phyloP scores from a whole-genome alignment of 2,113 vertebrate genomes.

The Ploceus nigricollis region DNA sequence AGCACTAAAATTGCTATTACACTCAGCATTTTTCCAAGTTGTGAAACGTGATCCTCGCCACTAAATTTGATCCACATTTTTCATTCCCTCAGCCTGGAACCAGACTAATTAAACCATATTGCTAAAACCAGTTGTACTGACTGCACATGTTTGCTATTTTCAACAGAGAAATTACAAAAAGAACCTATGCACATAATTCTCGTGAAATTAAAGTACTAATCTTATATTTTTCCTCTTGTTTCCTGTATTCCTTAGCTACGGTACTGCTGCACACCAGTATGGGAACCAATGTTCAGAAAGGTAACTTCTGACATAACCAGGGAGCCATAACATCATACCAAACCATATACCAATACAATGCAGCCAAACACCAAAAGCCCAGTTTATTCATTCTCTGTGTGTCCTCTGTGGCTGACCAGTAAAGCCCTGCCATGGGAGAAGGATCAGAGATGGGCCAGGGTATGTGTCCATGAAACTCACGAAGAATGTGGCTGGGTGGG shows the following conservation, averaged over 20 bases:
- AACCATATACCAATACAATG: neutral
- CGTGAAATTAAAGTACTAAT: neutral
- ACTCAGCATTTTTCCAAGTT: neutral
- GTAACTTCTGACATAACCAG: neutral
- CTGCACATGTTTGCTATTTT: neutral
- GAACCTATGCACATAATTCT: neutral
- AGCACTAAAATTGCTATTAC: neutral
- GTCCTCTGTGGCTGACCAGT: neutral
- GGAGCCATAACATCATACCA: neutral
- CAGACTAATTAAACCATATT: neutral
- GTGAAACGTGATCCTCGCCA: neutral
- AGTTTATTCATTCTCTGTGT: neutral
- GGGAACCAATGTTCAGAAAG: neutral
- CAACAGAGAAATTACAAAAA: neutral
- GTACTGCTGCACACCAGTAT: neutral
- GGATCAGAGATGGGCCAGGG: neutral
- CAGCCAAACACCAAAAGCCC: neutral
- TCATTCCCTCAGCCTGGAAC: neutral
- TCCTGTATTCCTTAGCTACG: neutral
- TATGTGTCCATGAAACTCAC: neutral
- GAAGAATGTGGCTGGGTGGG: neutral
- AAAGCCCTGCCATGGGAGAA: neutral
- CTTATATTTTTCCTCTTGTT: neutral
- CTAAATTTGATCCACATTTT: neutral
- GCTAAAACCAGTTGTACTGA: neutral